Conservation (phyloP, 2,888 invertebrate species). For the Aleiodes testaceus region DNA sequence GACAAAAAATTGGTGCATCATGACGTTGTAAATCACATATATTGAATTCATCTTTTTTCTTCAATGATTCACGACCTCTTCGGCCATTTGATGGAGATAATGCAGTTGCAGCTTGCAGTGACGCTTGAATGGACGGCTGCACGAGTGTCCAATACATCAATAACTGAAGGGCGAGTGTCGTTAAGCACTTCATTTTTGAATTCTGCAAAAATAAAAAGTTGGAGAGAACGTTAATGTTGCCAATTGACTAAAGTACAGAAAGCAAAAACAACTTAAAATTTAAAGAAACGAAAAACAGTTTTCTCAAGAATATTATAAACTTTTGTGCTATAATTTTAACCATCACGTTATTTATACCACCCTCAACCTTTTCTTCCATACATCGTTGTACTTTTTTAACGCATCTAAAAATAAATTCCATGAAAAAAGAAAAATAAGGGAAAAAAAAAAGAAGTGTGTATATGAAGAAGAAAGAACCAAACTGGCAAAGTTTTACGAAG, state of each 20-base stretch:
- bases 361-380: conserved; percentile 21
- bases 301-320: not conserved
- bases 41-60: conserved; percentile 69
- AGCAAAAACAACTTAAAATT: not conserved
- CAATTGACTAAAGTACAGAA: too few relatives aligned
- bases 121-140: conserved; percentile 45
- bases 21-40: conserved; percentile 77
- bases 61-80: conserved; percentile 58
- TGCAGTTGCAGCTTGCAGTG: conserved; percentile 37
- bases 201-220: conserved; percentile 44
- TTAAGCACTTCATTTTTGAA: conserved; percentile 47
- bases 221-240: conserved; percentile 3
- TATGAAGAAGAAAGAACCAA: conserved; percentile 19
- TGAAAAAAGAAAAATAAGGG: conserved; percentile 15
- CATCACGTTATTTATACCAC: conserved; percentile 1
- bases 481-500: conserved; percentile 23
- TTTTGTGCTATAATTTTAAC: too few relatives aligned
- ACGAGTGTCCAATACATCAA: conserved; percentile 46
- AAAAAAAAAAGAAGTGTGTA: not conserved
- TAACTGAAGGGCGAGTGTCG: conserved; percentile 44
- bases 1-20: conserved; percentile 79
- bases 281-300: not conserved
- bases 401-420: conserved; percentile 8
- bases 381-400: conserved; percentile 12
- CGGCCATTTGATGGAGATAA: not conserved